Evolutionary conservation across 1,140 invertebrate genomes (phyloP), one percentile per base, ranked within the genome.

Genomic region (Zaprionus tsacasi): DNA sequence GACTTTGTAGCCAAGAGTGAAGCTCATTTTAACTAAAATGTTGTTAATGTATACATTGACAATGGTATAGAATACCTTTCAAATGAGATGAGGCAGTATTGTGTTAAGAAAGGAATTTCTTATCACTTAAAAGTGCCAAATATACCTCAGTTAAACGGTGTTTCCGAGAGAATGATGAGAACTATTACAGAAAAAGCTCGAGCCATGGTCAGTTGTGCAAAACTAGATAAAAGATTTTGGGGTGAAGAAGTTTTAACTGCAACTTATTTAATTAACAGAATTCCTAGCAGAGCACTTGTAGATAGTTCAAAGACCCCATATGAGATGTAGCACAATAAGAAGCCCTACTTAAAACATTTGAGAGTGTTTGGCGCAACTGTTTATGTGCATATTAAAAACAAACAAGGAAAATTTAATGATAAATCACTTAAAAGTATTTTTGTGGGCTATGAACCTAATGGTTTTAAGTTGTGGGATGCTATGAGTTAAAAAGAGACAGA

Each of bases 131-230:
- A 86, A 17, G 88, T 93, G 40, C 88, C 93, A 50, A 87, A 93
- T 50, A 93, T 92, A n/a, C 93, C 93, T 50, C 91, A 94, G 73
- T 80, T 91, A 82, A 94, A 94, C 92, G 93, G 93, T 74, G 91
- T 93, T 7, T 81, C 93, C 21, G 93, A 94, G 76, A 72, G 93
- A 52, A 93, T 93, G 79, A 93, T 92, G 67, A 70, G 91, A 45
- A 93, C 93, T 12, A 80, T 94, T 30, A 93, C 85, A 13, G 93
- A 93, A 91, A 93, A 89, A 70, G 89, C 92, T 27, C 79, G 92
- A 63, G 38, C 89, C 17, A 92, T 93, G 83, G 33, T 94, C 66
- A 60, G 27, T 25, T 87, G 79, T 67, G 65, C 92, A 27, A 59
- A 79, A 25, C 70, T 90, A 52, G 27, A 76, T 40, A 91, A 87